Evolutionary conservation across 2,888 invertebrate genomes (phyloP).

Genomic region (Apotomis capreana): DNA sequence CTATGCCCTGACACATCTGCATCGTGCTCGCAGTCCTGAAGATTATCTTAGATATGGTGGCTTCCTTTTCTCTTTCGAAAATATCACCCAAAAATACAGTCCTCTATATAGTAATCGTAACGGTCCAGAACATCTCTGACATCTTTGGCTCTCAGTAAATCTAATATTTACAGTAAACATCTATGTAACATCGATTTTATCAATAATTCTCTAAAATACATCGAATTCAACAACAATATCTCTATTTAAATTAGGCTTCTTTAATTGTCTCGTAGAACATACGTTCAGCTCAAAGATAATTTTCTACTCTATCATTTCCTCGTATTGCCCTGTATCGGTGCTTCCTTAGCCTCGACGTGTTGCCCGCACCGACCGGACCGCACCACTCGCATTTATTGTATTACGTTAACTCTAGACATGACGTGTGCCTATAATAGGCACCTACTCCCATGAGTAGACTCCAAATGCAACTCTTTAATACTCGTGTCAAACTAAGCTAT

Average conservation of each 20-base stretch:
- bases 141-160: slow-evolving; percentile 65
- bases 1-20: slow-evolving; percentile 51
- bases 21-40: slow-evolving; percentile 23
- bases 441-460: slow-evolving; percentile 37
- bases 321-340: slow-evolving; percentile 59
- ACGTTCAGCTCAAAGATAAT: slow-evolving; percentile 60
- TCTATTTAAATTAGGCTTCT: slow-evolving; percentile 72
- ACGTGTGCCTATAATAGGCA: slow-evolving; percentile 41
- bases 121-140: slow-evolving; percentile 73
- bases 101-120: slow-evolving; percentile 63
- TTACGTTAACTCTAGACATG: slow-evolving; percentile 11
- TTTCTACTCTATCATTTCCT: slow-evolving; percentile 47
- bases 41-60: slow-evolving; percentile 77
- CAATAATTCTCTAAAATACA: slow-evolving; percentile 83
- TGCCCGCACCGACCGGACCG: slow-evolving; percentile 29
- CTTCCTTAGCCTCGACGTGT: slow-evolving; percentile 34
- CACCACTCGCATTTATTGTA: slow-evolving; percentile 25
- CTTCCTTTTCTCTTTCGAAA: slow-evolving; percentile 65
- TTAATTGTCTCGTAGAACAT: slow-evolving; percentile 69
- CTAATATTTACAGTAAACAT: slow-evolving; percentile 82
- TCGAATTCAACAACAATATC: slow-evolving; percentile 80
- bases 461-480: slow-evolving; percentile 26
- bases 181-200: slow-evolving; percentile 83
- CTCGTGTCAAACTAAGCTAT: slow-evolving; percentile 12
- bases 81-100: slow-evolving; percentile 84